Conservation (phyloP, 2,888 invertebrate genomes). For the Chromoteleia sp. region DNA sequence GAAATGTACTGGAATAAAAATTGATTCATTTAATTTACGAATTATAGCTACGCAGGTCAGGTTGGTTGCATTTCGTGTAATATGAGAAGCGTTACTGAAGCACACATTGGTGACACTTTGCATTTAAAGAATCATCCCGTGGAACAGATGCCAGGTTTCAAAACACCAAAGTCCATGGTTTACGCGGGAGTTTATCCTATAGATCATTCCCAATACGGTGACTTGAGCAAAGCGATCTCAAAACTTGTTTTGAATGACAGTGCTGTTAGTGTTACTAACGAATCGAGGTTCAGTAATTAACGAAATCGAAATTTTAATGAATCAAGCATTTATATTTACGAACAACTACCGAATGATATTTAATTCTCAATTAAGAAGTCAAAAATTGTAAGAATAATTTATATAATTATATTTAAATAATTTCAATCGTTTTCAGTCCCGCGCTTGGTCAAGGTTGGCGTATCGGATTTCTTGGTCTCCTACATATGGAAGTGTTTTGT, state of each 20-base stretch:
- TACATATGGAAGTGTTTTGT: constrained; percentile 95
- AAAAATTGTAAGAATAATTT: background rate
- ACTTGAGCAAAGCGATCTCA: constrained; percentile 92
- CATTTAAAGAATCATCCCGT: constrained; percentile 85
- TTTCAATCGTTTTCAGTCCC: constrained; percentile 86
- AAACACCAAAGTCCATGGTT: constrained; percentile 91
- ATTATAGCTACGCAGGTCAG: constrained; percentile 92
- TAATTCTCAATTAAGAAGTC: too few species aligned
- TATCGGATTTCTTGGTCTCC: constrained; percentile 93
- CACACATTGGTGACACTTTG: constrained; percentile 92
- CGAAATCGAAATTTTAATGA: too few species aligned
- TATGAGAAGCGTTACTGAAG: constrained; percentile 91
- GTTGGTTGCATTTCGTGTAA: constrained; percentile 95
- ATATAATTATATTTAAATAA: background rate
- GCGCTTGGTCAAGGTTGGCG: constrained; percentile 96
- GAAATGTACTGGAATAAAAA: too few species aligned
- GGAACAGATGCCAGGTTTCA: constrained; percentile 88
- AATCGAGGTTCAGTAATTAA: constrained; percentile 89
- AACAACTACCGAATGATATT: too few species aligned
- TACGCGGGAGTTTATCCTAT: constrained; percentile 96
- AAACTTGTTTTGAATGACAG: constrained; percentile 97
- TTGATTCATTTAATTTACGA: background rate
- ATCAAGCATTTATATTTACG: too few species aligned
- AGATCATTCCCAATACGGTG: constrained; percentile 93
- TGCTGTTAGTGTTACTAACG: constrained; percentile 92